A percentile compares a stretch with the other conserved stretches of the same genome.
Evolutionary conservation across 2,888 invertebrate genomes (phyloP).

Genomic region (Tetanocera ferruginea): DNA sequence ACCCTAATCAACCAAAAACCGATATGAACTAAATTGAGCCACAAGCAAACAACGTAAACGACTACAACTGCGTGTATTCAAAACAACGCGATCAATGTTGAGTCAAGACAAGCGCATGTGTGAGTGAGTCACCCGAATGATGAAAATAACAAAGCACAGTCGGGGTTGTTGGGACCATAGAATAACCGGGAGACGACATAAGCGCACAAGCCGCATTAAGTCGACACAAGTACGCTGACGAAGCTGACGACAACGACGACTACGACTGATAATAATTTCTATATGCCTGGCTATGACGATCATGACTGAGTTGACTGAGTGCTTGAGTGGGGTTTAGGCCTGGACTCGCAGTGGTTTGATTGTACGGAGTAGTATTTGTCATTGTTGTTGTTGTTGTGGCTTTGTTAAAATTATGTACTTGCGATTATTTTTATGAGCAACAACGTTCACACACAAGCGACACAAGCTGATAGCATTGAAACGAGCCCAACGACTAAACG

Average conservation of each 20-base stretch:
- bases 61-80: background rate
- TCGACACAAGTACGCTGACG: background rate
- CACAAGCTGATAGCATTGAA: background rate
- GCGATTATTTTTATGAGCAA: conserved; percentile 20
- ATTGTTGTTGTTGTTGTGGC: background rate
- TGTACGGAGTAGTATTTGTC: background rate
- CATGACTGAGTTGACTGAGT: background rate
- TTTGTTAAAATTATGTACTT: background rate
- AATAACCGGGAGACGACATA: background rate
- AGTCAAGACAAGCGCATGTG: background rate
- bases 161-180: background rate
- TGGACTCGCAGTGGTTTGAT: background rate
- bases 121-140: conserved; percentile 9
- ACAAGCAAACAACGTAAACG: conserved; percentile 2
- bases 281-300: background rate
- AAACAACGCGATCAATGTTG: background rate
- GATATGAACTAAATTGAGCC: background rate
- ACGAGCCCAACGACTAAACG: background rate
- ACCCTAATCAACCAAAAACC: conserved; percentile 30
- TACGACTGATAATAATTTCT: background rate
- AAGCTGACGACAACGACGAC: background rate
- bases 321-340: conserved; percentile 18
- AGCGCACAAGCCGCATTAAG: background rate
- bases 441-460: background rate
- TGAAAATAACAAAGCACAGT: no score